Percentiles rank a stretch among this genome's conserved stretches.
These are phyloP conservation scores for Drosophila colorata DNA, from an alignment of 2,888 invertebrate genomes.

Conservation along the genomic window DNA sequence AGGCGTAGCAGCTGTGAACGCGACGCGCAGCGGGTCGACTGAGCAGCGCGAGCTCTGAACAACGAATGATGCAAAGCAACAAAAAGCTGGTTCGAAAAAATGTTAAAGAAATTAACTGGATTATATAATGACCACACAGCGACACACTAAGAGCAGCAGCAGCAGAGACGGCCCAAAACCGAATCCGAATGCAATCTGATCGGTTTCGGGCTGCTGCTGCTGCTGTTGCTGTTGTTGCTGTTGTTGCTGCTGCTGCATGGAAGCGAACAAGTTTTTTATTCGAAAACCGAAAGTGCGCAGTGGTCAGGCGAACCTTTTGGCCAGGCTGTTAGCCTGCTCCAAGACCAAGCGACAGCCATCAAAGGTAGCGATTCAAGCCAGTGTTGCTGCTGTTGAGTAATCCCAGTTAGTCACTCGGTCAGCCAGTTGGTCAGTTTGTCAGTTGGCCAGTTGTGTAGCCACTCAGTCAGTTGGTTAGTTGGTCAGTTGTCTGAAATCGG, in stretches of 20 bases:
- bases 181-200: constrained; percentile 75
- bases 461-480: constrained; percentile 36
- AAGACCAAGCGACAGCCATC: constrained; percentile 59
- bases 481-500: constrained; percentile 53
- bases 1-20: constrained; percentile 22
- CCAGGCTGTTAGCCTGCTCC: constrained; percentile 43
- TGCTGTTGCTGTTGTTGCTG: constrained; percentile 43
- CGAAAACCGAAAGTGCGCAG: constrained; percentile 70
- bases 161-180: constrained; percentile 35
- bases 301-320: constrained; percentile 65
- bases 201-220: constrained; percentile 52
- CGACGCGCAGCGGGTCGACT: constrained; percentile 61
- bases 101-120: constrained; percentile 80
- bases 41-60: constrained; percentile 67
- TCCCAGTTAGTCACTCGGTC: constrained; percentile 45
- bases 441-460: constrained; percentile 35
- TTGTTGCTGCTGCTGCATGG: constrained; percentile 53
- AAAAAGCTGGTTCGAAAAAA: constrained; percentile 62
- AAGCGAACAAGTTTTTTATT: constrained; percentile 69
- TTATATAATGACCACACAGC: constrained; percentile 69
- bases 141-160: constrained; percentile 32
- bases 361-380: constrained; percentile 59
- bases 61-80: constrained; percentile 70
- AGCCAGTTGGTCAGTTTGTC: constrained; percentile 33
- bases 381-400: constrained; percentile 54